Base-by-base conservation (phyloP, 2,113 vertebrate genomes). In the Pipa parva region DNA sequence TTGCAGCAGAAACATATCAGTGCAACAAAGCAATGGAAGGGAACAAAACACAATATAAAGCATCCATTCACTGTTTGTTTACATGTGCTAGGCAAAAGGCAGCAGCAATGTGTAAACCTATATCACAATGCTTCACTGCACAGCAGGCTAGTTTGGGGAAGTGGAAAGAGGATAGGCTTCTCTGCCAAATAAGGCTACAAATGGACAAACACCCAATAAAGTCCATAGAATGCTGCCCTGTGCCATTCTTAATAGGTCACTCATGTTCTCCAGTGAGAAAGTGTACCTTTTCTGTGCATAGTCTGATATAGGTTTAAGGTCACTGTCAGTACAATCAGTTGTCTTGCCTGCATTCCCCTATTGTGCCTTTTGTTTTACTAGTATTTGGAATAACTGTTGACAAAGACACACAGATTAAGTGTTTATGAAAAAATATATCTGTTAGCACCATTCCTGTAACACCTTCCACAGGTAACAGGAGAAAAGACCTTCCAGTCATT, bases 1-100 rank as follows among this genome's bases (percentile, higher is more conserved):
- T 70, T 70, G 66, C 66, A 61, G 58, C 57, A 61, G 66, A 61
- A 70, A 61, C 45, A 67, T 70, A 11, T 61, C 66, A 70, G 66
- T 70, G 66, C 66, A 70, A 70, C 58, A 61, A 70, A 70, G 66
- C 66, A 54, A 54, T 54, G 52, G 25, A 26, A 20, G 56, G 28
- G 22, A 52, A 48, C 8, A 5, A 46, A 26, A 66, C 20, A 29
- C 27, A 42, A 54, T 37, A 15, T 10, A 31, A 69, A 33, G 58
- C 46, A 25, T 11, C 24, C 49, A 42, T 27, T 59, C 55, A 48
- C 37, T 49, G 33, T 27, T 33, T 63, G 63, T 26, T 27, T 29
- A n/a, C 3, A 22, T 39, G 57, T 60, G 31, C 21, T 39, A 60
- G 46, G 33, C 25, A 27, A 5, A n/a, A 49, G 24, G n/a, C 54